These are phyloP conservation scores for Agriopis aurantiaria DNA, from an alignment of 2,888 invertebrate species.

Conservation along the genomic window DNA sequence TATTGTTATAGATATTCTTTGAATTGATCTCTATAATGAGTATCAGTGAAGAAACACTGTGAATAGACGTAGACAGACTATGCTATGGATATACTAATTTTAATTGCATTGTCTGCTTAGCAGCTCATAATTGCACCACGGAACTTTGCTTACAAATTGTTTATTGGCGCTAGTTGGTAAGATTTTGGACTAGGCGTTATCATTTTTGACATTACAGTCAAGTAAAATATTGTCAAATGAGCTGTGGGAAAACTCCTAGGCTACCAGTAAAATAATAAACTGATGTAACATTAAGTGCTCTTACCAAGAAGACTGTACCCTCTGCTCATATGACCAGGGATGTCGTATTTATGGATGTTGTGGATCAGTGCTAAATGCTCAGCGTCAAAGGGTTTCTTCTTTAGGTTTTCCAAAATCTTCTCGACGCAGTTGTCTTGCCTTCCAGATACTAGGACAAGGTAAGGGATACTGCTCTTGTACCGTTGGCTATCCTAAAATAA, in stretches of 20 bases:
- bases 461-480: conserved; percentile 66
- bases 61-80: not conserved
- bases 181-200: too few relatives aligned
- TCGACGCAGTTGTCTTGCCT: conserved; percentile 79
- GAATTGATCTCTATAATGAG: not conserved
- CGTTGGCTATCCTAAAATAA: conserved; percentile 52
- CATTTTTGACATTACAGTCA: too few relatives aligned
- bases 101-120: not conserved
- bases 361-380: conserved; percentile 80
- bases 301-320: conserved; percentile 85
- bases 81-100: not conserved
- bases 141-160: too few relatives aligned
- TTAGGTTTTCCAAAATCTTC: conserved; percentile 61
- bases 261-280: too few relatives aligned
- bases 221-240: too few relatives aligned
- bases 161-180: too few relatives aligned
- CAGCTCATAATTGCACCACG: too few relatives aligned
- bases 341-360: conserved; percentile 73
- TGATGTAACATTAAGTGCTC: conserved; percentile 2
- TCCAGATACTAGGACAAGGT: conserved; percentile 84
- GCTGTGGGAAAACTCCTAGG: too few relatives aligned
- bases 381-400: conserved; percentile 65
- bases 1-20: not conserved
- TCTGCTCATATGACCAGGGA: conserved; percentile 87
- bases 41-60: too few relatives aligned